Evolutionary conservation across 2,113 vertebrate species (phyloP), one percentile per base, ranked within the genome.

Genomic region (Thamnophis sirtalis): DNA sequence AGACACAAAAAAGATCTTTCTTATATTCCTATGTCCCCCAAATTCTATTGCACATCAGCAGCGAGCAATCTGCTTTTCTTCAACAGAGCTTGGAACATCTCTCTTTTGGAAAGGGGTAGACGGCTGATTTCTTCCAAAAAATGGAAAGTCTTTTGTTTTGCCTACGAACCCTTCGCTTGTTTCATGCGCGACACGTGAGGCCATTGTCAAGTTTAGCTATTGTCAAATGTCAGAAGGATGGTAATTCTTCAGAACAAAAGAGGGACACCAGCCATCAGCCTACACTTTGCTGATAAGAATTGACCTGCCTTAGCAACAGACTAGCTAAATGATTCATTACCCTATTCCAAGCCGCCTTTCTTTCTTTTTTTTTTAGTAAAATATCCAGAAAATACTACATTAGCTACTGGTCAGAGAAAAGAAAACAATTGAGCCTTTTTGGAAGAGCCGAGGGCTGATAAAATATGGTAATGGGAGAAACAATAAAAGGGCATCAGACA

Each of bases 401-500:
- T 90, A 93, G 3, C n/a, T 5, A 51, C 84, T 88, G 93, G 93
- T 48, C 15, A 0, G 43, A 84, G 58, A 48, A 60, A 92, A 68
- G 0, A 0, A 90, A 91, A 54, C 1, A n/a, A 90, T 84, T 48
- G 92, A 58, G 60, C 94, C 92, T 91, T 91, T 92, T 93, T 43
- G 43, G 89, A 56, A 21, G 21, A 91, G 89, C 0, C 2, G 26
- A 87, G 53, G 28, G 0, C 38, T 91, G 89, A 84, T 17, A 94
- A 96, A 94, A 91, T 86, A 1, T 0, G 90, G 92, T 89, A 92
- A 96, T 17, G 92, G 94, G 96, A 9, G 0, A 0, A 0, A 84
- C 1, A 84, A 92, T 96, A 96, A 97, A 88, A 93, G 92, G 92
- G 85, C 17, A 63, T 88, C 90, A 93, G 96, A 91, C 24, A 84